Conservation (phyloP, 2,113 vertebrate species). For the Scolopax mira region DNA sequence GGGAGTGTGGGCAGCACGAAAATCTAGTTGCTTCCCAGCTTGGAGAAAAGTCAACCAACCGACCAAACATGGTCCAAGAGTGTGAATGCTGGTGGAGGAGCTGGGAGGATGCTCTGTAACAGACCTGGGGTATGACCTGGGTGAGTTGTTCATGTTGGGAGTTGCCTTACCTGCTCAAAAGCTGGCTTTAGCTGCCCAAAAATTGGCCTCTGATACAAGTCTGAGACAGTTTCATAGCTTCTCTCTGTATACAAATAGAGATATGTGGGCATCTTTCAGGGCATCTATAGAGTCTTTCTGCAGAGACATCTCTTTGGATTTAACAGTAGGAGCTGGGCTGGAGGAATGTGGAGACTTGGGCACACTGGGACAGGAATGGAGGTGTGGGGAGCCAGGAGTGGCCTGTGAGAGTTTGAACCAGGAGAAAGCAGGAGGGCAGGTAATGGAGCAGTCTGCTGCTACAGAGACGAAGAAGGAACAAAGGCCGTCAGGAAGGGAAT, state of each 20-base stretch:
- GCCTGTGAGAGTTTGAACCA: not conserved
- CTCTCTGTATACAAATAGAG: not conserved
- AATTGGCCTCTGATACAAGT: not conserved
- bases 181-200: not conserved
- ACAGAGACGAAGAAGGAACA: not conserved
- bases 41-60: not conserved
- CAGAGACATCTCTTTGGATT: not conserved
- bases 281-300: not conserved
- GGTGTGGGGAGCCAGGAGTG: not conserved
- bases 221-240: not conserved
- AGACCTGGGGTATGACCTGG: not conserved
- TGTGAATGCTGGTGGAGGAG: not conserved
- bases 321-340: not conserved
- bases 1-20: conserved; percentile 21
- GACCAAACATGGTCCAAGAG: rapidly evolving
- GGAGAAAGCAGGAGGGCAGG: not conserved
- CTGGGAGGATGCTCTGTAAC: not conserved
- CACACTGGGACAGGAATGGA: not conserved
- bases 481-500: not conserved
- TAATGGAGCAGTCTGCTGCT: not conserved
- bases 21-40: rapidly evolving
- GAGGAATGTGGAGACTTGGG: rapidly evolving
- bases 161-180: not conserved
- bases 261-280: not conserved
- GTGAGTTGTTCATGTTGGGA: rapidly evolving